phyloP scores from a whole-genome alignment of 1,140 invertebrate genomes.

The Micrasema minimum region DNA sequence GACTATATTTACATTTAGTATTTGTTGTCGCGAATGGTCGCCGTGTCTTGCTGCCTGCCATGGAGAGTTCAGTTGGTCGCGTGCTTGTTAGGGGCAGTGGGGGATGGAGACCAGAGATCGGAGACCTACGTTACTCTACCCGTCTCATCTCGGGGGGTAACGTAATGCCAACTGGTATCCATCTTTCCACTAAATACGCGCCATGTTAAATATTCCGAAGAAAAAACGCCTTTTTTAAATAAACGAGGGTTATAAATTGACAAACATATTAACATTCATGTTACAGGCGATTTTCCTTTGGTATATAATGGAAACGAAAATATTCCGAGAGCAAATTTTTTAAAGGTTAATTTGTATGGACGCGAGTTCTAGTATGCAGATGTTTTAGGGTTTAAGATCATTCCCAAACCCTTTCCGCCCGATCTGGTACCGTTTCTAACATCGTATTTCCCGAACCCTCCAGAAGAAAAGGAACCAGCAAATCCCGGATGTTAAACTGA shows the following conservation, averaged over 20 bases:
- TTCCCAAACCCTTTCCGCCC: conserved; percentile 14
- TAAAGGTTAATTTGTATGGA: conserved; percentile 1
- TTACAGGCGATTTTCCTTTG: not conserved
- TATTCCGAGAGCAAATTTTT: conserved; percentile 1
- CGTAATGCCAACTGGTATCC: no score
- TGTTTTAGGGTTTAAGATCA: conserved; percentile 17
- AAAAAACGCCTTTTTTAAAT: not conserved
- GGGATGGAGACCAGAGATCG: no score
- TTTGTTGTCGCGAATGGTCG: no score
- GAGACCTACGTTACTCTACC: no score
- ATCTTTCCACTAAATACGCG: no score
- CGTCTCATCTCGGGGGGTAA: no score
- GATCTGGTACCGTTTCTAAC: conserved; percentile 22
- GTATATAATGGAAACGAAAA: conserved; percentile 4
- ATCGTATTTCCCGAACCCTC: not conserved
- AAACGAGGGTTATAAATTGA: no score
- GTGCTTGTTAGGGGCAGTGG: not conserved
- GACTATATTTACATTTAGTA: no score
- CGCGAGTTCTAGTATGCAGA: not conserved
- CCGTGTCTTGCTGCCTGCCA: no score
- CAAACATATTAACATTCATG: no score
- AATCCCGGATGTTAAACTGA: no score
- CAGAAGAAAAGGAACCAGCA: no score
- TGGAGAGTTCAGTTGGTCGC: conserved; percentile 16
- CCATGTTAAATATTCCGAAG: not conserved